These are phyloP conservation scores for Conistra vaccinii DNA, from an alignment of 2,888 invertebrate species.

Conservation along the genomic window DNA sequence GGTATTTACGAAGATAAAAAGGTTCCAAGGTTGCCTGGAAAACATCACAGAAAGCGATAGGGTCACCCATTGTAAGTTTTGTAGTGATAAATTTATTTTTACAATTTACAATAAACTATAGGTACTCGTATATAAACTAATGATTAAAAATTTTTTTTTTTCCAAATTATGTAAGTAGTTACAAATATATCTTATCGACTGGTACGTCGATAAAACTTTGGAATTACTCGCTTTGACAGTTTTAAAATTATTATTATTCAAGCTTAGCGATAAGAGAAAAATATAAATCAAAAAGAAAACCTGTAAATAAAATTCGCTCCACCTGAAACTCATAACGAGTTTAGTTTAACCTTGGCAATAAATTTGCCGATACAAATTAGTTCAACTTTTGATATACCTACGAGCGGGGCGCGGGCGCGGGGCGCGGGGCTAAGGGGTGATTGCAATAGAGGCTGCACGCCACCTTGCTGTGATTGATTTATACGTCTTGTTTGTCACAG, in stretches of 20 bases:
- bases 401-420: constrained; percentile 67
- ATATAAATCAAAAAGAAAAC: constrained; percentile 83
- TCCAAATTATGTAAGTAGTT: constrained; percentile 30
- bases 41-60: no score
- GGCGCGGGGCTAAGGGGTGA: constrained; percentile 71
- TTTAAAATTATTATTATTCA: constrained; percentile 55
- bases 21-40: no score
- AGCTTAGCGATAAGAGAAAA: constrained; percentile 65
- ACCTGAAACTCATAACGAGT: constrained; percentile 88
- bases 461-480: constrained; percentile 90
- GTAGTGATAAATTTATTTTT: no score
- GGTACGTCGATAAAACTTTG: constrained; percentile 49
- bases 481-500: constrained; percentile 91
- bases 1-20: constrained; percentile 7
- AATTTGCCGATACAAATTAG: constrained; percentile 89
- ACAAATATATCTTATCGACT: constrained; percentile 46
- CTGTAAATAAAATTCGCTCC: constrained; percentile 83
- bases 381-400: constrained; percentile 79
- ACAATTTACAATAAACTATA: no score
- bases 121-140: no score
- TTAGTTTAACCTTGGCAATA: constrained; percentile 87
- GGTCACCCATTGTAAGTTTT: no score
- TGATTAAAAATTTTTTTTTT: no score
- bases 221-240: constrained; percentile 60
- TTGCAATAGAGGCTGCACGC: constrained; percentile 88